Percentiles rank a stretch among this genome's conserved stretches.
Conservation (phyloP, 2,113 vertebrate species). For the Cyanistes caeruleus region DNA sequence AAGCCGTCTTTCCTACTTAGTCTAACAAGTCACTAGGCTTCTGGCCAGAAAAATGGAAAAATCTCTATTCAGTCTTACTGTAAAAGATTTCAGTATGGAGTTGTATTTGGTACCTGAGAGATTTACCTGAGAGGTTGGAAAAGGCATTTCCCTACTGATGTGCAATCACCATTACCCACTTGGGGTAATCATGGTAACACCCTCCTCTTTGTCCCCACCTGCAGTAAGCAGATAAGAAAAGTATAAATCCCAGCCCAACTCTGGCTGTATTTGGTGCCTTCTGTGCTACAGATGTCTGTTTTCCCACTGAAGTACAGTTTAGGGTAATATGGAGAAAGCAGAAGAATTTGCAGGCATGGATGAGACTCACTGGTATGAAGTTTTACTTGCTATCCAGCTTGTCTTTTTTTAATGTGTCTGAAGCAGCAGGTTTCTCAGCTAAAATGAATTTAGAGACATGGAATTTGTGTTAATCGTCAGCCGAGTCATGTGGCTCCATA, state of each 20-base stretch:
- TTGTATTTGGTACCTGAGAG: neutral
- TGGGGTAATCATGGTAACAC: neutral
- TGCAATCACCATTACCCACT: neutral
- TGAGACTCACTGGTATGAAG: neutral
- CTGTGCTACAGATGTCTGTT: neutral
- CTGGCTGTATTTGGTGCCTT: neutral
- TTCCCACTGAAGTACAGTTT: neutral
- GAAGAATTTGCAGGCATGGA: neutral
- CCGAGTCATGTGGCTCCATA: neutral
- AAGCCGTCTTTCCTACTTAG: neutral
- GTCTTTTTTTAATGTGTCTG: neutral
- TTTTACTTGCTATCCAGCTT: neutral
- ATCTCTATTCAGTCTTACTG: neutral
- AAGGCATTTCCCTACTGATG: neutral
- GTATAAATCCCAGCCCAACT: neutral
- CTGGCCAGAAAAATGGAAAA: neutral
- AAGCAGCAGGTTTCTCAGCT: neutral
- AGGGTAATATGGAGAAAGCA: neutral
- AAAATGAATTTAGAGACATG: neutral
- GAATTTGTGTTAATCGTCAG: conserved; percentile 14
- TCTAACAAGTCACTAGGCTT: neutral
- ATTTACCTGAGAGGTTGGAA: neutral
- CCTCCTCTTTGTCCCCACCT: neutral
- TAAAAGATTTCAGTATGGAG: neutral
- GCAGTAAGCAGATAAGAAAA: neutral